These are phyloP conservation scores for Diorhabda sublineata DNA, from an alignment of 1,140 invertebrate species.

Conservation along the genomic window DNA sequence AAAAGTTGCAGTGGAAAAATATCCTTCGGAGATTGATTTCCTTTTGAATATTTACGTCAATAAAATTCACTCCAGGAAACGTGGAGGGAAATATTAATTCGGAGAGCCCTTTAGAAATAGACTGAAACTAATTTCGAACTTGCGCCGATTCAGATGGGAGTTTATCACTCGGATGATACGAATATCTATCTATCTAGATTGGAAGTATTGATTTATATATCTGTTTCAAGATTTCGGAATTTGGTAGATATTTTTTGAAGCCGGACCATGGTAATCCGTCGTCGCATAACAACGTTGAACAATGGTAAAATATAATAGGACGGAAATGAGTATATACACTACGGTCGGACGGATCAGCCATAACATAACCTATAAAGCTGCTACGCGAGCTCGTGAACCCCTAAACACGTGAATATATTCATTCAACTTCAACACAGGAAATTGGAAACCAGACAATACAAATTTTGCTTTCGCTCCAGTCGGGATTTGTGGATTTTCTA, in stretches of 20 bases:
- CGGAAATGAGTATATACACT: conserved; percentile 20
- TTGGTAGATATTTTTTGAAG: too few relatives aligned
- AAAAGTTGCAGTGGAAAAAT: conserved; percentile 2
- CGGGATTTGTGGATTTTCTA: conserved; percentile 22
- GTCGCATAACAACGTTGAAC: neutral
- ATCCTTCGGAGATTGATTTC: neutral
- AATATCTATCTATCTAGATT: neutral
- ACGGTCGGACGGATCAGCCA: conserved; percentile 1
- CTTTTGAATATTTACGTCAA: conserved; percentile 2
- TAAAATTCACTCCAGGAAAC: neutral
- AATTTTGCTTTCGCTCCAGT: conserved; percentile 26
- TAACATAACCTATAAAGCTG: conserved; percentile 7
- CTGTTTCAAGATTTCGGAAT: too few relatives aligned
- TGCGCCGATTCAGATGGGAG: neutral
- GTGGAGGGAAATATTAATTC: neutral
- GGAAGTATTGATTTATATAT: neutral
- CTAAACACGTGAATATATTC: conserved; percentile 18
- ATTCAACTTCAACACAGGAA: conserved; percentile 28
- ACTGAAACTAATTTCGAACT: neutral
- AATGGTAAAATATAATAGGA: conserved; percentile 16
- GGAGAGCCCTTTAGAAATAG: neutral
- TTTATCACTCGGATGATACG: neutral
- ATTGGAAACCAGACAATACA: conserved; percentile 34
- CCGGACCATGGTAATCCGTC: too few relatives aligned
- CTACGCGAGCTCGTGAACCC: neutral